Evolutionary conservation across 2,888 invertebrate species (phyloP).

Genomic region (Steinernema hermaphroditum): DNA sequence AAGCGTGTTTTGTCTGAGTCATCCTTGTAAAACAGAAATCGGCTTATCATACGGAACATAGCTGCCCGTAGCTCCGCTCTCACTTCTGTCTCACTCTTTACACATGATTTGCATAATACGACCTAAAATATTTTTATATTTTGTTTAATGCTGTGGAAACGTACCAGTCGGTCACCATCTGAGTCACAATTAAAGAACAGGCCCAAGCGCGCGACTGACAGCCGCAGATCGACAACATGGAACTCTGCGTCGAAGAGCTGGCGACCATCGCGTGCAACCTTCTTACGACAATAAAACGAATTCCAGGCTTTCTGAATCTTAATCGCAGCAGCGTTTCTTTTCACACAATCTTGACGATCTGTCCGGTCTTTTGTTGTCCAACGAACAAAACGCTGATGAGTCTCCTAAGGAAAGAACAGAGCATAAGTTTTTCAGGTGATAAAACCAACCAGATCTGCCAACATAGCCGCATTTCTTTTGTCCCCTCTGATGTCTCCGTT

Average conservation of each 20-base stretch:
- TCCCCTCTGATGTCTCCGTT: slow-evolving; percentile 1
- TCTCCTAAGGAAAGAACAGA: neutral
- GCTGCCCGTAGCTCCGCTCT: no score
- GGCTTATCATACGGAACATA: neutral
- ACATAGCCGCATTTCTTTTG: neutral
- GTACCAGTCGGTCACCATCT: neutral
- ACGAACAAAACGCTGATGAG: neutral
- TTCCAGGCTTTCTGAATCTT: slow-evolving; percentile 2
- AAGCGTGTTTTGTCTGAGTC: neutral
- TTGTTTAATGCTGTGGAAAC: neutral
- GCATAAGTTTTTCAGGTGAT: neutral
- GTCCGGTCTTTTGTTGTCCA: neutral
- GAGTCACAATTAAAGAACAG: neutral
- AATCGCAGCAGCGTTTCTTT: neutral
- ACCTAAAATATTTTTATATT: neutral
- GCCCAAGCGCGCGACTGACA: neutral
- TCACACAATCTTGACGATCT: neutral
- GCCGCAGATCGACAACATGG: neutral
- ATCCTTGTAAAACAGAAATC: neutral
- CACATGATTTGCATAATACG: neutral
- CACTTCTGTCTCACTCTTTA: no score
- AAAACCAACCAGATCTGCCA: neutral
- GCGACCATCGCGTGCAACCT: neutral
- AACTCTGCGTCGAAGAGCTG: neutral
- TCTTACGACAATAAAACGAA: neutral